These are phyloP conservation scores for Phyllotreta cruciferae DNA, from an alignment of 2,888 invertebrate species.

Conservation along the genomic window DNA sequence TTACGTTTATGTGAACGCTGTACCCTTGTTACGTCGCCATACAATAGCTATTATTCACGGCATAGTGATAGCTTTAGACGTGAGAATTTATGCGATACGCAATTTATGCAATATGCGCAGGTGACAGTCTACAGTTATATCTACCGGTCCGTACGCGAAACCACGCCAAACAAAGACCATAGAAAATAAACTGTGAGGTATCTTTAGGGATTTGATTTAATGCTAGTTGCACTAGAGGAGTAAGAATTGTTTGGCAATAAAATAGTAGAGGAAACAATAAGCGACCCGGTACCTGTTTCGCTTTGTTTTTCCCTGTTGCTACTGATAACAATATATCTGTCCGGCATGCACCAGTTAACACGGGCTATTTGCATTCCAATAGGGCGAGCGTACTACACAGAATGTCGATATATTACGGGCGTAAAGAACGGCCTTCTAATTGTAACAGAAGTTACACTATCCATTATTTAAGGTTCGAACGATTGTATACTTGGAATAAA, in stretches of 20 bases:
- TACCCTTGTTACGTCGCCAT: no score
- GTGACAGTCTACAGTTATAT: no score
- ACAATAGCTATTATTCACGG: no score
- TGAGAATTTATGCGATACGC: no score
- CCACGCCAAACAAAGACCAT: no score
- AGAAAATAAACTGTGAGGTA: no score
- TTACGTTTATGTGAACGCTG: no score
- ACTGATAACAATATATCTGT: slow-evolving; percentile 5
- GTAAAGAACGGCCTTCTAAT: slow-evolving; percentile 2
- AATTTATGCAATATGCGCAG: no score
- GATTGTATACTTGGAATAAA: neutral
- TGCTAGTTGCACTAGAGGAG: neutral
- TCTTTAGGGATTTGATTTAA: neutral
- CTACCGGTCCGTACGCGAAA: no score
- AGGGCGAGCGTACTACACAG: neutral
- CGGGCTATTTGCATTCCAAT: slow-evolving; percentile 5
- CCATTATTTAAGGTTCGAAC: neutral
- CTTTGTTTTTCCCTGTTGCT: neutral
- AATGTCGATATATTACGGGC: neutral
- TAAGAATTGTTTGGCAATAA: slow-evolving; percentile 3
- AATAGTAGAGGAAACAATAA: slow-evolving; percentile 5
- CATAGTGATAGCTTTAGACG: no score
- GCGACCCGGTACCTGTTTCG: slow-evolving; percentile 8
- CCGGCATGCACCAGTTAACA: slow-evolving; percentile 9
- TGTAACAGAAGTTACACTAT: neutral